These are phyloP conservation scores for Balanococcus diminutus DNA, from an alignment of 2,888 invertebrate species.

Conservation along the genomic window DNA sequence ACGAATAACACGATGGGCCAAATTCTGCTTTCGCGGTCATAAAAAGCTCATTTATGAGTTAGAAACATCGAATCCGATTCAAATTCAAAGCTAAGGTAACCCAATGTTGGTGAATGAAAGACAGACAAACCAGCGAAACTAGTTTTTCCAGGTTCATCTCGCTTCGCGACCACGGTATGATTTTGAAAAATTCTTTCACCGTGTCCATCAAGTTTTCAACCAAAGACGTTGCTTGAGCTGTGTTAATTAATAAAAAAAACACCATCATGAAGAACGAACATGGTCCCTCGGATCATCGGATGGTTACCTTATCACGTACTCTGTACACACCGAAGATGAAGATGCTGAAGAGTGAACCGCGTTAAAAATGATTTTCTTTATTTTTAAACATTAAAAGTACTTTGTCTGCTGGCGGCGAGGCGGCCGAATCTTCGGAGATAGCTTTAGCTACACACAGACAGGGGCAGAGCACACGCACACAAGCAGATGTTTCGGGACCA, in stretches of 20 bases:
- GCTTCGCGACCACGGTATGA: background rate
- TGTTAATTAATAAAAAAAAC: background rate
- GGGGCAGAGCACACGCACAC: background rate
- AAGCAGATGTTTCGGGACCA: conserved; percentile 31
- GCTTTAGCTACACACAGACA: background rate
- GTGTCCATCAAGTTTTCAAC: background rate
- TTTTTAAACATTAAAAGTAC: background rate
- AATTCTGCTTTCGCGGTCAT: background rate
- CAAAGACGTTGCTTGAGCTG: background rate
- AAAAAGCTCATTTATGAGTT: background rate
- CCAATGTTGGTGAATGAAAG: background rate
- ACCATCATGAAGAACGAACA: conserved; percentile 9
- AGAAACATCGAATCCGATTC: background rate
- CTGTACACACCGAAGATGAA: background rate
- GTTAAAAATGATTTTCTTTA: background rate
- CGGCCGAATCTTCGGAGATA: background rate
- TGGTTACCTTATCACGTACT: background rate
- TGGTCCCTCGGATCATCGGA: background rate
- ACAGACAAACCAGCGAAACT: background rate
- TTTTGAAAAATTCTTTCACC: background rate
- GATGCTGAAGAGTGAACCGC: background rate
- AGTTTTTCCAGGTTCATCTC: background rate
- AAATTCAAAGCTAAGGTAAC: no score
- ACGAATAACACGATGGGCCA: background rate
- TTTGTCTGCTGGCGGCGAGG: background rate